These are phyloP conservation scores for Botia almorhae DNA, from an alignment of 2,797 vertebrate genomes.

Conservation along the genomic window DNA sequence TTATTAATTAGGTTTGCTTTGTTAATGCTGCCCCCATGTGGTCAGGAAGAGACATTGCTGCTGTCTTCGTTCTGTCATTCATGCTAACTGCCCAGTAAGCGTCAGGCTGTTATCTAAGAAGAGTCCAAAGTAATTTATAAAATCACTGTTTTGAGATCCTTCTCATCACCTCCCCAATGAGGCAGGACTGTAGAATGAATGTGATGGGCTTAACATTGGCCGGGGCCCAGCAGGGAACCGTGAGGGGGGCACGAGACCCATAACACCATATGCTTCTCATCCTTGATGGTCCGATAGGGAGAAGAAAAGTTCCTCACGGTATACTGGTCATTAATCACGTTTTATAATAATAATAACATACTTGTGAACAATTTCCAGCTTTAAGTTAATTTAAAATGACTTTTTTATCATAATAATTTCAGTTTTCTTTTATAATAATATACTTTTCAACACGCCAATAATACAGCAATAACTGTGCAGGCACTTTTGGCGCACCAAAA, in stretches of 20 bases:
- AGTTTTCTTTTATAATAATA: not conserved
- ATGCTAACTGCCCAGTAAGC: constrained; percentile 60
- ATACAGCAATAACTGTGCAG: too few relatives aligned
- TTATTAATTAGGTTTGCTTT: constrained; percentile 50
- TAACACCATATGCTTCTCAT: constrained; percentile 54
- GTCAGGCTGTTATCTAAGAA: constrained; percentile 61
- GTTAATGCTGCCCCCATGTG: constrained; percentile 63
- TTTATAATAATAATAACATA: too few relatives aligned
- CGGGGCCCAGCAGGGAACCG: too few relatives aligned
- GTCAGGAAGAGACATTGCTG: constrained; percentile 8
- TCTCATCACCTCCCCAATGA: not conserved
- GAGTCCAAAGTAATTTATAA: constrained; percentile 62
- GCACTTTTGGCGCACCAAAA: not conserved
- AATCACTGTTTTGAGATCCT: constrained; percentile 57
- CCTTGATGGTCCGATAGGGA: not conserved
- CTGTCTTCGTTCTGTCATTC: not conserved
- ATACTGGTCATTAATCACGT: constrained; percentile 21
- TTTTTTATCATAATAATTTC: not conserved
- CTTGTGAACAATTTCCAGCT: too few relatives aligned
- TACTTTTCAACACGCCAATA: too few relatives aligned
- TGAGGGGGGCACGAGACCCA: constrained; percentile 14
- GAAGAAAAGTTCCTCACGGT: not conserved
- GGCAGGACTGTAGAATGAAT: not conserved
- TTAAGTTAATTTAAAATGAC: too few relatives aligned
- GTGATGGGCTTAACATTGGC: not conserved